Base-by-base conservation (phyloP, 2,888 invertebrate genomes). In the Carabus problematicus region DNA sequence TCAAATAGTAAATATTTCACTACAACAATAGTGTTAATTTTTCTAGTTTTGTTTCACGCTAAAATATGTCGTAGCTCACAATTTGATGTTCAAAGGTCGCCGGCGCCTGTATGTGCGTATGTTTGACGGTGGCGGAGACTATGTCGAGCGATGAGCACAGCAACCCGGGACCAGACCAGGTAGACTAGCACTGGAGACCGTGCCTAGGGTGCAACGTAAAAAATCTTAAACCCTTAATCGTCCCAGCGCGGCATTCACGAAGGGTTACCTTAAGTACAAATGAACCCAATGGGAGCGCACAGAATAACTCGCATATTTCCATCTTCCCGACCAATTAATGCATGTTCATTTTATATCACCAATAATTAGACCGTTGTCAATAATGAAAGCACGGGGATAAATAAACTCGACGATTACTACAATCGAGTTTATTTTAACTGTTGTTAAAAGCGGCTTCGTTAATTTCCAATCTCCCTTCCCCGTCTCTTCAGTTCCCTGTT, bases 341-440 rank as follows among this genome's bases (percentile, higher is more conserved):
- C 41, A 40, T 58, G 49, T 47, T 66, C 58, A 66, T 43, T 66
- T 66, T 66, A 66, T 58, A 66, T 58, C 66, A 59, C 49, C 14
- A 66, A 66, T 66, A 66, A 66, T 66, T 66, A 66, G 66, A 59
- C 18, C 58, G 42, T 59, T 63, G 63, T 63, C 58, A 58, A 66
- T 66, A 59, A 66, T 55, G 56, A 56, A 64, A 64, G 16, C 49
- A 63, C 59, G 58, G 58, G 47, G 63, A 54, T 63, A 19, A 49
- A 52, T 62, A 40, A 43, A 43, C 43, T 43, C 16, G 60, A 43
- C 12, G n/a, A 12, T 16, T 41, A 41, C 41, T 19, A 63, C 63
- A 63, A 52, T 49, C 52, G 54, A 66, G 59, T 66, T 66, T 66
- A 66, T 66, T 59, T 66, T 66, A 66, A 66, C 59, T 66, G 59